Evolutionary conservation across 2,797 vertebrate genomes (phyloP).

Genomic region (Tapera naevia): DNA sequence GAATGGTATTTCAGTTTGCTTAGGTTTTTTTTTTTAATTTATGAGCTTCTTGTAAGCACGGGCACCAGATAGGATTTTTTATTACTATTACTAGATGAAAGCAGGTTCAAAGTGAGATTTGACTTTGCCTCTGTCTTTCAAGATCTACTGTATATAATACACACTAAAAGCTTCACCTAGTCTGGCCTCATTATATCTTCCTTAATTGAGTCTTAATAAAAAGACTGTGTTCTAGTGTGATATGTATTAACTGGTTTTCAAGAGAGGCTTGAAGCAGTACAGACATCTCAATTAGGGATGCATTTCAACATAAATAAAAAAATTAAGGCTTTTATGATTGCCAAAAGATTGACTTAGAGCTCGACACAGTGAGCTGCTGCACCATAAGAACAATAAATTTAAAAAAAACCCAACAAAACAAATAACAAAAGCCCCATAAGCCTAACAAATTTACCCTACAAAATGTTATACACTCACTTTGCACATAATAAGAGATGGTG

Average conservation of each 20-base stretch:
- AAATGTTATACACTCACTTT: neutral
- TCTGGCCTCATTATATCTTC: conserved; percentile 53
- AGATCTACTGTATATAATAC: conserved; percentile 32
- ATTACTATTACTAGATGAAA: neutral
- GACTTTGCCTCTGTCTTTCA: conserved; percentile 58
- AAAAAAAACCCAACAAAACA: neutral
- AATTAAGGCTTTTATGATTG: neutral
- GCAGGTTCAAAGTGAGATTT: conserved; percentile 54
- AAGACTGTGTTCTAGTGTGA: conserved; percentile 43
- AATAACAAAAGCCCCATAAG: neutral
- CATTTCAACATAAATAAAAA: conserved; percentile 32
- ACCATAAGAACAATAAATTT: neutral
- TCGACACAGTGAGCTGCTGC: neutral
- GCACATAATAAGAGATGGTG: neutral
- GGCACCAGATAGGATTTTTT: conserved; percentile 61
- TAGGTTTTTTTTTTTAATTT: conserved; percentile 35
- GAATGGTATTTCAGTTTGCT: neutral
- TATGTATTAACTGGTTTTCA: conserved; percentile 62
- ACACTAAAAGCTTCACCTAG: conserved; percentile 35
- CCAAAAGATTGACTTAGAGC: neutral
- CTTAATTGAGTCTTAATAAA: conserved; percentile 66
- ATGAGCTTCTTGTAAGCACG: conserved; percentile 72
- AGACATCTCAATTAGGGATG: conserved; percentile 52
- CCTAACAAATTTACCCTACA: neutral
- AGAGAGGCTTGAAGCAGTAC: conserved; percentile 34